These are phyloP conservation scores for Diploscapter pachys DNA, from an alignment of 1,140 invertebrate genomes.

Conservation along the genomic window DNA sequence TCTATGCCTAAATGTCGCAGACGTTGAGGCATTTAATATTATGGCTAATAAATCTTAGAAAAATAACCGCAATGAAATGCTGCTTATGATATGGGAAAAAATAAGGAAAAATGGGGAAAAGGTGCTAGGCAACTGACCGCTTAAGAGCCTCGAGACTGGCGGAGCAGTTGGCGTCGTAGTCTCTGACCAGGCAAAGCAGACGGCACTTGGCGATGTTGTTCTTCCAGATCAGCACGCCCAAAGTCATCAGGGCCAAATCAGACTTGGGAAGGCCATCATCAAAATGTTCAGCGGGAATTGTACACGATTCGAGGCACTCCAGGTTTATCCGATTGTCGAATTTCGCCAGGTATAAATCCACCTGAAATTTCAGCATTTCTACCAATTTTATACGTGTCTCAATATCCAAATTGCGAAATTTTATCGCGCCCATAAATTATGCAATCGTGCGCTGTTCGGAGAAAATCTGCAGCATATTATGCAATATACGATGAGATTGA, in stretches of 20 bases:
- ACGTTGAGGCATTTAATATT: no score
- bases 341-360: constrained; percentile 43
- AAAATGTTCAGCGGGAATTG: constrained; percentile 33
- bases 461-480: no score
- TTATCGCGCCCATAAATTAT: no score
- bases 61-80: no score
- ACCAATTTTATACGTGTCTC: no score
- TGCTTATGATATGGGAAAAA: no score
- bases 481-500: no score
- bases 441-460: no score
- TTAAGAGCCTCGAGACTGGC: constrained; percentile 44
- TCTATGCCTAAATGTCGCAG: no score
- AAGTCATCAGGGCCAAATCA: constrained; percentile 48
- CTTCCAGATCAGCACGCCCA: constrained; percentile 49
- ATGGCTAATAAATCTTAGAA: no score
- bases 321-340: constrained; percentile 48
- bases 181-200: constrained; percentile 46
- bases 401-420: no score
- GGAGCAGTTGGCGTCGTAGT: constrained; percentile 32
- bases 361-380: neutral
- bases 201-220: constrained; percentile 38
- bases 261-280: constrained; percentile 43
- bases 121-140: neutral
- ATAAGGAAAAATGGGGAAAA: no score
- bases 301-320: constrained; percentile 47